Percentiles rank a stretch among this genome's conserved stretches.
Conservation (phyloP, 1,140 invertebrate genomes). For the Lepidurus packardi region DNA sequence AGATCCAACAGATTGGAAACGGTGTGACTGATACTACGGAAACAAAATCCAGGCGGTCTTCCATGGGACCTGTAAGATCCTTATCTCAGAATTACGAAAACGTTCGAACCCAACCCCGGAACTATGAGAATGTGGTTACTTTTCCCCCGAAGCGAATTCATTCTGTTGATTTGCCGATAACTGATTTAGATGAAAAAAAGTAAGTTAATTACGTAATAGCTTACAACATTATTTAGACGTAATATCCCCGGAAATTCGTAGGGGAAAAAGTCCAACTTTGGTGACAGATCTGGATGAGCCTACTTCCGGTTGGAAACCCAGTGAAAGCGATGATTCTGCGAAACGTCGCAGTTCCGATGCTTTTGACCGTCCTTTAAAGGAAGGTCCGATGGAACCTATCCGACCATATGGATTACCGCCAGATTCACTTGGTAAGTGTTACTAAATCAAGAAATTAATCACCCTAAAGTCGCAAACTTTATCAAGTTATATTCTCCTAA, state of each 20-base stretch:
- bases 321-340: neutral
- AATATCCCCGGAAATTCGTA: neutral
- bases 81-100: conserved; percentile 25
- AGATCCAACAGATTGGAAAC: conserved; percentile 32
- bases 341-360: neutral
- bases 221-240: neutral
- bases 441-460: too few species aligned
- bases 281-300: conserved; percentile 1
- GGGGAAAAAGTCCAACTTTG: conserved; percentile 14
- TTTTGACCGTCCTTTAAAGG: neutral
- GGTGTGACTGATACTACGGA: conserved; percentile 6
- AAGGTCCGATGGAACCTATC: neutral
- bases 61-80: neutral
- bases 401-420: neutral
- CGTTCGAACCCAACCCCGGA: neutral
- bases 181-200: conserved; percentile 30
- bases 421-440: neutral
- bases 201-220: conserved; percentile 8
- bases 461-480: too few species aligned
- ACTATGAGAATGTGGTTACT: conserved; percentile 26
- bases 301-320: neutral
- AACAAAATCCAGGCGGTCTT: neutral
- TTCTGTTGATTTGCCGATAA: conserved; percentile 25
- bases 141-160: neutral
- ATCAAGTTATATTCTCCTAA: too few species aligned